Base-by-base conservation (phyloP, 1,140 invertebrate species). In the Nephotettix cincticeps region DNA sequence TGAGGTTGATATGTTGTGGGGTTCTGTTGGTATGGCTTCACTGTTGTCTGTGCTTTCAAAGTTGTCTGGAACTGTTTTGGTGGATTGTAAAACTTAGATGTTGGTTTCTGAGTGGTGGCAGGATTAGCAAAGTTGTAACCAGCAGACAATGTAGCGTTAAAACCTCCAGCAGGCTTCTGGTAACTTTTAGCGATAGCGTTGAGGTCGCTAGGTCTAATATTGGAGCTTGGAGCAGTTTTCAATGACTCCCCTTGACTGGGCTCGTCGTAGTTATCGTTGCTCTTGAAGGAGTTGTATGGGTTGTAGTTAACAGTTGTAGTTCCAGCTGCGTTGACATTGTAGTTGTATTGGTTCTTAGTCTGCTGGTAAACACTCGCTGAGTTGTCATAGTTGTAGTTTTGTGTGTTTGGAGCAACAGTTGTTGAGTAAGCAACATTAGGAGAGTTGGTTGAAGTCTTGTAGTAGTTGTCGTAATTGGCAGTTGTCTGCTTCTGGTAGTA, bases 191-290 rank as follows among this genome's bases (percentile, higher is more conserved):
- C 68, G 30, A 76, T 58, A 0, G 76, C 63, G 47, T 77, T 78
- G 6, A 78, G 71, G 45, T 75, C 76, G 47, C 76, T 77, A 0
- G 75, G 72, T 66, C 73, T 75, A 2, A 77, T 67, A 51, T 78
- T 78, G 13, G 73, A 73, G 47, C 76, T 77, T 0, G 69, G 75
- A 1, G 77, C 76, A 4, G 77, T 76, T 45, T 77, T 78, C 23
- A 78, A 40, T 25, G 73, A 77, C 56, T 78, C 77, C 3, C 73
- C 75, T 17, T 74, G 64, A 11, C 29, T 64, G 3, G 58, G 54
- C 11, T 73, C 69, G 23, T 77, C 75, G 56, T 73, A 72, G 61
- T 73, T 71, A 4, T 76, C 72, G 21, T 23, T 51, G 13, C 70
- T 30, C 36, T 76, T 69, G 43, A 69, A 75, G 13, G 51, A 70